These are phyloP conservation scores for Dolichopus griseipennis DNA, from an alignment of 2,888 invertebrate species.

Conservation along the genomic window DNA sequence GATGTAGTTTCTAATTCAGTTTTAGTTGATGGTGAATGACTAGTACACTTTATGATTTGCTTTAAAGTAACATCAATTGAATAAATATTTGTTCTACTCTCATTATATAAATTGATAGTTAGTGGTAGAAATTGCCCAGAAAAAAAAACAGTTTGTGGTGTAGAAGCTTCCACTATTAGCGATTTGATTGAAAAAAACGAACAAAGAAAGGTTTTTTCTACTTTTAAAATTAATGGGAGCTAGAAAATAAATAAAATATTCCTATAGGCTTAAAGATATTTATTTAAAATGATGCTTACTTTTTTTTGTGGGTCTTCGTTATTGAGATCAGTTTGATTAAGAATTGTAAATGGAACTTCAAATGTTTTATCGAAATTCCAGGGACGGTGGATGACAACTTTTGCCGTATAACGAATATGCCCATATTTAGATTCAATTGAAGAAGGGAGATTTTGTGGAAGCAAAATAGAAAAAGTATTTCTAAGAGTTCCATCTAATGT, in stretches of 20 bases:
- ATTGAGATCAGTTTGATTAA: conserved; percentile 71
- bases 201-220: conserved; percentile 34
- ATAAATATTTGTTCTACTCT: conserved; percentile 46
- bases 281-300: conserved; percentile 22
- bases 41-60: conserved; percentile 31
- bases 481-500: conserved; percentile 49
- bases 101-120: conserved; percentile 45
- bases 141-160: conserved; percentile 38
- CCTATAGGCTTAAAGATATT: neutral
- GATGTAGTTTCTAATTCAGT: conserved; percentile 28
- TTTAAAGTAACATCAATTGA: conserved; percentile 28
- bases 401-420: conserved; percentile 69
- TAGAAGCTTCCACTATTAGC: conserved; percentile 29
- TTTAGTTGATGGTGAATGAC: conserved; percentile 24
- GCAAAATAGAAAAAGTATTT: conserved; percentile 68
- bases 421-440: conserved; percentile 70
- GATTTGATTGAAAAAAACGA: conserved; percentile 26
- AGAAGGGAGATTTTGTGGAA: conserved; percentile 64
- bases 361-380: conserved; percentile 76
- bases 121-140: conserved; percentile 26
- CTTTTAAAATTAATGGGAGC: conserved; percentile 32
- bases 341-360: conserved; percentile 68
- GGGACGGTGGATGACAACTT: conserved; percentile 67
- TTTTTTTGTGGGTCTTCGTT: conserved; percentile 48
- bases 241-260: conserved; percentile 16